Evolutionary conservation across 2,113 vertebrate species (phyloP).

Genomic region (Hoplias malabaricus): DNA sequence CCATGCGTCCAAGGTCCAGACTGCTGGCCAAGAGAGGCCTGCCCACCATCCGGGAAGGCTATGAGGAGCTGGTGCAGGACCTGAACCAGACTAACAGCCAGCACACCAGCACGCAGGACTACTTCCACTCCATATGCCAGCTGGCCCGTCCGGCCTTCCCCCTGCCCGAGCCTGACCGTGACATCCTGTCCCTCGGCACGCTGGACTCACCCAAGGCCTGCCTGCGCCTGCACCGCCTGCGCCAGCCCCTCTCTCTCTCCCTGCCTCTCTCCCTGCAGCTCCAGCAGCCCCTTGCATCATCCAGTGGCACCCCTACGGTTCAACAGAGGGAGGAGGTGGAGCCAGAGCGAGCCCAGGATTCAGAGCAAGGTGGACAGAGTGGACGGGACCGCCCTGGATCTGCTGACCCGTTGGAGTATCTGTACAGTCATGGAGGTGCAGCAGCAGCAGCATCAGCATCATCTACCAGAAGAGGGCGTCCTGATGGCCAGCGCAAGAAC

Average conservation of each 20-base stretch:
- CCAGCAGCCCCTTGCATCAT: too few relatives aligned
- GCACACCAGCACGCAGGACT: slow-evolving; percentile 58
- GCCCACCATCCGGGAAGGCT: slow-evolving; percentile 72
- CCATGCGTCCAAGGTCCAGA: slow-evolving; percentile 71
- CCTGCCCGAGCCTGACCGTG: slow-evolving; percentile 51
- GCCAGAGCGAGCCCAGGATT: neutral
- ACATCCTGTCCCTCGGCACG: slow-evolving; percentile 50
- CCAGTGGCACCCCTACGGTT: too few relatives aligned
- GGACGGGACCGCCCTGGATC: neutral
- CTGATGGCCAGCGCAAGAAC: slow-evolving; percentile 56
- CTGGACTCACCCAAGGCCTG: slow-evolving; percentile 37
- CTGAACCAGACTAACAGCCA: slow-evolving; percentile 50
- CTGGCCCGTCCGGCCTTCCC: slow-evolving; percentile 77
- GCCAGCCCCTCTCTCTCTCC: slow-evolving; percentile 22
- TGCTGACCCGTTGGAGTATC: slow-evolving; percentile 66
- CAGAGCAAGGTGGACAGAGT: slow-evolving; percentile 14
- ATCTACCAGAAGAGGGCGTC: slow-evolving; percentile 45
- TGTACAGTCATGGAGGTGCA: slow-evolving; percentile 58
- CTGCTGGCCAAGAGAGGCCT: slow-evolving; percentile 65
- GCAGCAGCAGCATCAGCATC: neutral
- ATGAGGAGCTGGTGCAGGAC: slow-evolving; percentile 69
- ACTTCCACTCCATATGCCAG: slow-evolving; percentile 87
- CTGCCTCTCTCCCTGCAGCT: neutral
- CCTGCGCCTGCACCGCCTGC: slow-evolving; percentile 27
- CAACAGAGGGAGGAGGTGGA: slow-evolving; percentile 28